A percentile compares a stretch with the other conserved stretches of the same genome.
Conservation (phyloP, 2,888 invertebrate genomes). For the Metalampra italica region DNA sequence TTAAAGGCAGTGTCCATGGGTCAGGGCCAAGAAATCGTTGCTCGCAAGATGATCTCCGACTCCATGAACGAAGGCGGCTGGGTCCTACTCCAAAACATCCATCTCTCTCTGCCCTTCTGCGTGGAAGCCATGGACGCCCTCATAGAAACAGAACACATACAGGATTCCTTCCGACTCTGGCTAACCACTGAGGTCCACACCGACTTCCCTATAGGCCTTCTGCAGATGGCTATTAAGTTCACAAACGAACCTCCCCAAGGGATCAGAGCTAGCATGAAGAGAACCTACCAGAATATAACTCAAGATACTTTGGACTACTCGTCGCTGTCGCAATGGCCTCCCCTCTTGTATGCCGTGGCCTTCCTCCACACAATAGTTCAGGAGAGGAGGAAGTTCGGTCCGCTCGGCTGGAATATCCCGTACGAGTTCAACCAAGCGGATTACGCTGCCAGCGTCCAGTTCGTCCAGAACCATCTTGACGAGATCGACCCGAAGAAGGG, state of each 20-base stretch:
- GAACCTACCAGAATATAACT: slow-evolving; percentile 93
- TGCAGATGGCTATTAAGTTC: slow-evolving; percentile 97
- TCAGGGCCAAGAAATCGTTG: slow-evolving; percentile 95
- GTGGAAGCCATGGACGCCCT: slow-evolving; percentile 94
- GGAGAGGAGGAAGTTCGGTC: slow-evolving; percentile 96
- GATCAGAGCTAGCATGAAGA: slow-evolving; percentile 92
- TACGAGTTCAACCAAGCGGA: slow-evolving; percentile 99
- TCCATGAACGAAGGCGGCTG: slow-evolving; percentile 91
- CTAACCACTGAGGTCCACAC: slow-evolving; percentile 96
- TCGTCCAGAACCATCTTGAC: slow-evolving; percentile 97
- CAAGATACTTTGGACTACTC: slow-evolving; percentile 97
- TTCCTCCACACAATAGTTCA: slow-evolving; percentile 97
- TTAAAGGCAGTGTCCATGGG: slow-evolving; percentile 96
- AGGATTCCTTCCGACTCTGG: slow-evolving; percentile 93
- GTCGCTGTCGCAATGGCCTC: slow-evolving; percentile 94
- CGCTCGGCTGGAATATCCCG: slow-evolving; percentile 97
- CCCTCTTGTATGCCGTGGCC: slow-evolving; percentile 94
- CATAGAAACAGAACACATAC: slow-evolving; percentile 89
- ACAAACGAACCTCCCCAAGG: slow-evolving; percentile 99
- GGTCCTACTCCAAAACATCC: slow-evolving; percentile 97
- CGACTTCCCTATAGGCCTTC: slow-evolving; percentile 92
- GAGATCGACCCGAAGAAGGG: slow-evolving; percentile 98
- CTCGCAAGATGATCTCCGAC: slow-evolving; percentile 88
- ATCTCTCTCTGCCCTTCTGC: slow-evolving; percentile 96
- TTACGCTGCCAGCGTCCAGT: slow-evolving; percentile 96